Percentiles rank a stretch among this genome's conserved stretches.
phyloP scores from a whole-genome alignment of 2,797 vertebrate species.

The Gymnodraco acuticeps region DNA sequence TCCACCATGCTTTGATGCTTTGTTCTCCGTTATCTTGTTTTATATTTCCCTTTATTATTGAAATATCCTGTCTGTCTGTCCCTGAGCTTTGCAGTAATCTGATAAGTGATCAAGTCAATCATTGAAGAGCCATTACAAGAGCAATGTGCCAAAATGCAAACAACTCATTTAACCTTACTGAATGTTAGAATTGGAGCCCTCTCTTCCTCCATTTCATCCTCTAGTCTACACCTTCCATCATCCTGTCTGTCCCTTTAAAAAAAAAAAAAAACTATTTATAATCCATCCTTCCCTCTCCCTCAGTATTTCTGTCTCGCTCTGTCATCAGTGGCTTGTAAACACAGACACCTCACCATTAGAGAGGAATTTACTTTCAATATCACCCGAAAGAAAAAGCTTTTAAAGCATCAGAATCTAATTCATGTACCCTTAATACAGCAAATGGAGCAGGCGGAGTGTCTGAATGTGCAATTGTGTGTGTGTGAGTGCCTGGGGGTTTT shows the following conservation, averaged over 20 bases:
- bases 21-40: no score
- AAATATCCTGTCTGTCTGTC: background rate
- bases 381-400: constrained; percentile 65
- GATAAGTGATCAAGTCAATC: constrained; percentile 75
- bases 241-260: background rate
- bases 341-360: constrained; percentile 60
- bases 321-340: constrained; percentile 50
- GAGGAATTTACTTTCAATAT: constrained; percentile 66
- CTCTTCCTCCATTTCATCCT: background rate
- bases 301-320: constrained; percentile 14
- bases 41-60: no score
- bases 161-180: constrained; percentile 31
- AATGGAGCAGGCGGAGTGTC: constrained; percentile 56
- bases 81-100: constrained; percentile 58
- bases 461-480: constrained; percentile 4
- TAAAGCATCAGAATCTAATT: constrained; percentile 70
- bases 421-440: constrained; percentile 61
- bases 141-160: constrained; percentile 41
- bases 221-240: background rate
- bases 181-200: background rate
- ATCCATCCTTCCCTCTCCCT: constrained; percentile 1
- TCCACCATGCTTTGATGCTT: no score
- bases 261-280: constrained; percentile 26
- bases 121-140: constrained; percentile 66
- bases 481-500: constrained; percentile 22